phyloP scores from a whole-genome alignment of 2,888 invertebrate genomes.

The Rutpela maculata region DNA sequence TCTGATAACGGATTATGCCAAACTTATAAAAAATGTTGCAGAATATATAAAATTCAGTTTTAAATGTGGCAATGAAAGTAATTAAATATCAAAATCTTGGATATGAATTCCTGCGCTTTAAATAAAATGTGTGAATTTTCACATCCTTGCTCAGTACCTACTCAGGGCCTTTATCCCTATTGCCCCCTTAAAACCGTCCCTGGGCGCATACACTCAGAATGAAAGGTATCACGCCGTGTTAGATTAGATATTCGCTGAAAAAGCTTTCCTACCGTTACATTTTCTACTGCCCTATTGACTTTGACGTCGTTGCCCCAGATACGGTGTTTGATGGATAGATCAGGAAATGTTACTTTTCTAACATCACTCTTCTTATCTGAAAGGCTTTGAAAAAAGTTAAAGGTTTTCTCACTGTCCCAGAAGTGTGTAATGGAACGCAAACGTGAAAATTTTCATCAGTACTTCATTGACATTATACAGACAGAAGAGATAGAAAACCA shows the following conservation, averaged over 20 bases:
- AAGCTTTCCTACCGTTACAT: background rate
- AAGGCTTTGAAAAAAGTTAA: background rate
- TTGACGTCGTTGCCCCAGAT: background rate
- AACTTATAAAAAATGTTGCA: no score
- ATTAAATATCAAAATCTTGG: no score
- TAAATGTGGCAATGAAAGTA: no score
- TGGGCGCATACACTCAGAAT: background rate
- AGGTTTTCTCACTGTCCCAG: background rate
- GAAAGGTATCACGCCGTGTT: background rate
- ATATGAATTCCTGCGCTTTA: no score
- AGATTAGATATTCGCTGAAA: background rate
- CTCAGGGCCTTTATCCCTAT: no score
- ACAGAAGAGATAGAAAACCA: background rate
- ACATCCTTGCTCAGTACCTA: no score
- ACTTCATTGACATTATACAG: background rate
- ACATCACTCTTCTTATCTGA: background rate
- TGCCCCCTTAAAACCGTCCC: no score
- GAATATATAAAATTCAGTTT: no score
- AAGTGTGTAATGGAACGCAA: background rate
- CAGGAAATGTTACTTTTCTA: conserved; percentile 7
- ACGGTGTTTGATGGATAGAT: conserved; percentile 1
- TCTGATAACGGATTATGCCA: no score
- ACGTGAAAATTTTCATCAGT: background rate
- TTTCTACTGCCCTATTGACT: background rate
- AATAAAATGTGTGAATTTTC: no score